phyloP scores from a whole-genome alignment of 2,888 invertebrate genomes.

The Stenolophus ochropezus region DNA sequence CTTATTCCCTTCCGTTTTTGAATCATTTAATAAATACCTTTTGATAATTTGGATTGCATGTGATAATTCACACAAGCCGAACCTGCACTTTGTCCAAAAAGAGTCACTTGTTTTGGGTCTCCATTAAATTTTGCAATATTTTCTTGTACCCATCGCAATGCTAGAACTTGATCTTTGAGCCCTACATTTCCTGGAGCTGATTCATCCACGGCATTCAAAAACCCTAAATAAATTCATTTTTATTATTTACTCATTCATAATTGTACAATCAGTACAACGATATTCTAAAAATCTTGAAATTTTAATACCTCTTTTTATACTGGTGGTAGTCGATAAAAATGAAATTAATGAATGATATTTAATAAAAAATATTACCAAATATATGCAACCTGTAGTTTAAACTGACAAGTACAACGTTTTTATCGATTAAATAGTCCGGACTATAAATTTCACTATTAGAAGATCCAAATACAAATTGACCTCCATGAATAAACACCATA shows the following conservation, averaged over 20 bases:
- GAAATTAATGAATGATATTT: not conserved
- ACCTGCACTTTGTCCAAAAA: constrained; percentile 46
- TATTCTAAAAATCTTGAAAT: too few species aligned
- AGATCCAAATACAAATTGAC: constrained; percentile 21
- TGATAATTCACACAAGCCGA: constrained; percentile 22
- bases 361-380: constrained; percentile 38
- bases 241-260: not conserved
- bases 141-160: constrained; percentile 33
- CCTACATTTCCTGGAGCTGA: constrained; percentile 34
- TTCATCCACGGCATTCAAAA: constrained; percentile 10
- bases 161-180: constrained; percentile 46
- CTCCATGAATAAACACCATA: constrained; percentile 36
- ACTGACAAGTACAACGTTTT: constrained; percentile 32
- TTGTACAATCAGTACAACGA: too few species aligned
- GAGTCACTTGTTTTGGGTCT: constrained; percentile 34
- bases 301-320: too few species aligned
- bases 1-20: too few species aligned
- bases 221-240: not conserved
- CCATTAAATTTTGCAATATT: constrained; percentile 40
- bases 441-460: not conserved
- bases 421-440: constrained; percentile 21
- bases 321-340: too few species aligned
- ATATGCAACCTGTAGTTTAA: constrained; percentile 21
- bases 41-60: not conserved
- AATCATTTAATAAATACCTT: too few species aligned